Base-by-base conservation (phyloP, 2,888 invertebrate genomes). In the Hyles lineata region DNA sequence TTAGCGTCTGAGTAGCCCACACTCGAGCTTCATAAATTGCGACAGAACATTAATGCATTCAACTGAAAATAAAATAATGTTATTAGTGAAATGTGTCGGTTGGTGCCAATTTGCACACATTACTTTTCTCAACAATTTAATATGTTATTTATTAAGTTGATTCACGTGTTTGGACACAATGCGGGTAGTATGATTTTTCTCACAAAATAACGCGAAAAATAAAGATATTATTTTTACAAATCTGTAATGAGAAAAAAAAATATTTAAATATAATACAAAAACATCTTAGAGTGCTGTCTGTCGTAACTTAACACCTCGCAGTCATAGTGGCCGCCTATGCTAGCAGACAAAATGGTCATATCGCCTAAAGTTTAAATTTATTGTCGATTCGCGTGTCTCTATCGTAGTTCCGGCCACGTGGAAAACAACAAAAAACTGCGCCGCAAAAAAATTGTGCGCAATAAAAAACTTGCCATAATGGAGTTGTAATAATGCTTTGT, bases 61-160 rank as follows among this genome's bases (percentile, higher is more conserved):
- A 74, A 61, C 72, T 76, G 72, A 73, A 79, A 79, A 83, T 80
- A 78, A 81, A 80, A 76, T 74, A 73, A 72, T 62, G 75, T 74
- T 72, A 73, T 69, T 69, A 70, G 67, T 74, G 59, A 62, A 63
- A 74, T 29, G 32, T 29, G 63, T 74, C 11, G 73, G 23, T 58
- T 67, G 72, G 71, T 77, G 78, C 78, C 79, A 81, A 81, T 78
- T 85, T 83, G 81, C 83, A 81, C 80, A 78, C 81, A 83, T 85
- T 81, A 83, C 80, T 72, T 67, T 74, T 78, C 77, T 77, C 61
- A 75, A 73, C 67, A 63, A 43, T 43, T 50, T 50, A 63, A 35
- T 35, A 63, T n/a, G 21, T 63, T 29, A 21, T 63, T 35, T 35
- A 63, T 70, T 70, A 52, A 35, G 21, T 50, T 70, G 52, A 59